Percentiles rank a stretch among this genome's conserved stretches.
Conservation (phyloP, 2,888 invertebrate genomes). For the Eupeodes luniger region DNA sequence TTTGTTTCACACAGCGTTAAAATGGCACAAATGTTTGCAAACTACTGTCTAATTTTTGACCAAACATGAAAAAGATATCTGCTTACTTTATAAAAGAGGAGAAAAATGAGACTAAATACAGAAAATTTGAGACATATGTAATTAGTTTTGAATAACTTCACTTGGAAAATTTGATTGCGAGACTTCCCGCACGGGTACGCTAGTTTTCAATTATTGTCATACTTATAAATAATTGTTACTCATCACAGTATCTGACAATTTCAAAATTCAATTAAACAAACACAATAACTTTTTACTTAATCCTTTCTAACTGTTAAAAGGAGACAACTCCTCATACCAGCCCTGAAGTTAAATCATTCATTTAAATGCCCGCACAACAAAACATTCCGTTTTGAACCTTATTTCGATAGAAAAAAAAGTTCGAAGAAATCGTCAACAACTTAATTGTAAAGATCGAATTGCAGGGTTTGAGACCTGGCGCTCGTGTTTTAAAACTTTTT, state of each 20-base stretch:
- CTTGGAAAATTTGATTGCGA: too few species aligned
- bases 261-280: conserved; percentile 84
- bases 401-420: conserved; percentile 16
- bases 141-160: too few species aligned
- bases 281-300: conserved; percentile 83
- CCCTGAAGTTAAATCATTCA: conserved; percentile 4
- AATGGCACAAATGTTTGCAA: too few species aligned
- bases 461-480: neutral
- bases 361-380: neutral
- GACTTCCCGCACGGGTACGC: too few species aligned
- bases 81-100: too few species aligned
- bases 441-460: conserved; percentile 60
- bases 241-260: conserved; percentile 70
- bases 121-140: too few species aligned
- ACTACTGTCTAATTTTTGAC: too few species aligned
- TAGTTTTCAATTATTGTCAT: neutral
- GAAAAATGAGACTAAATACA: too few species aligned
- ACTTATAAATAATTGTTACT: conserved; percentile 34
- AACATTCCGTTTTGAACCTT: neutral
- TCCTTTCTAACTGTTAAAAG: conserved; percentile 72
- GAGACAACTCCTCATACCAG: conserved; percentile 8
- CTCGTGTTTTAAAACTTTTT: conserved; percentile 42
- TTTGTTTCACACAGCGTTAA: too few species aligned
- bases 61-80: too few species aligned
- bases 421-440: conserved; percentile 63